These are phyloP conservation scores for Parasteatoda tepidariorum DNA, from an alignment of 1,140 invertebrate genomes.

Conservation along the genomic window DNA sequence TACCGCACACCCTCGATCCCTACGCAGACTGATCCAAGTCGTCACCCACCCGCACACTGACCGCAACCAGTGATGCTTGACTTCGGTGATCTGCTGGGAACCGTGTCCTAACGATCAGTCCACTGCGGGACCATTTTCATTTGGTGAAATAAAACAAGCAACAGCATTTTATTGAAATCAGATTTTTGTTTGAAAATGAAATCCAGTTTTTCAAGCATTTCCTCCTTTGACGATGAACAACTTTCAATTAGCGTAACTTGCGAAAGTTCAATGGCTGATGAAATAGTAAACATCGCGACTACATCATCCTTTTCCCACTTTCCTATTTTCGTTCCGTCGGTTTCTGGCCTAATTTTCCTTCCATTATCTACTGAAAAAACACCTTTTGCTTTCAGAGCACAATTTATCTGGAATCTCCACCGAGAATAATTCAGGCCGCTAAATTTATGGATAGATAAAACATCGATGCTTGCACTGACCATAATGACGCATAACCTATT, in stretches of 20 bases:
- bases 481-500: too few species aligned
- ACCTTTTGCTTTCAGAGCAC: conserved; percentile 34
- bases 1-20: too few species aligned
- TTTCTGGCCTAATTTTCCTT: neutral
- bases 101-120: too few species aligned
- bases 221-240: neutral
- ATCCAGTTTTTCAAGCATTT: neutral
- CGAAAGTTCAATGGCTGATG: neutral
- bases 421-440: neutral
- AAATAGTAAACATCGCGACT: conserved; percentile 5
- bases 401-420: conserved; percentile 11
- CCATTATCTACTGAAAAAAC: neutral
- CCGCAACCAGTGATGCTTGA: too few species aligned
- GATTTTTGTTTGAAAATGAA: neutral
- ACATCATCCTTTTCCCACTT: conserved; percentile 8
- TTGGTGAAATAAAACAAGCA: conserved; percentile 16
- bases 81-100: too few species aligned
- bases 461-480: neutral
- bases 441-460: conserved; percentile 11
- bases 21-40: too few species aligned
- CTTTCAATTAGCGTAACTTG: conserved; percentile 10
- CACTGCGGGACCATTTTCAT: neutral
- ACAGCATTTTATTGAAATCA: conserved; percentile 24
- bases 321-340: neutral
- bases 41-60: too few species aligned